phyloP scores from a whole-genome alignment of 2,888 invertebrate species.

The Agrochola lychnidis region DNA sequence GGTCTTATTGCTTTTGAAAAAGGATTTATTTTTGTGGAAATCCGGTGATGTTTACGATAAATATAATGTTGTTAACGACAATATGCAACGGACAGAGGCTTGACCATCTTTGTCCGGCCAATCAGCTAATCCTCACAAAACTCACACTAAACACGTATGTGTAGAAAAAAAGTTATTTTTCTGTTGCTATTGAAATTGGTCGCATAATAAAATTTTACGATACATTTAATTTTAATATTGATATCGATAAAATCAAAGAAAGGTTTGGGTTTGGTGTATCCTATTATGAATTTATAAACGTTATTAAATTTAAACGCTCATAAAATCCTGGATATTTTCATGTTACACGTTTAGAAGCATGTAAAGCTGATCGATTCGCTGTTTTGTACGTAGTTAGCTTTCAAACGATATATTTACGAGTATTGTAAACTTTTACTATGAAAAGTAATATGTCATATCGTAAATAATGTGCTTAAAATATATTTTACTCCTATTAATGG shows the following conservation, averaged over 20 bases:
- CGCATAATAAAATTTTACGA: slow-evolving; percentile 81
- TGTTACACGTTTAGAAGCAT: slow-evolving; percentile 68
- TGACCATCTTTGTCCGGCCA: slow-evolving; percentile 75
- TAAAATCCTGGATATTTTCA: slow-evolving; percentile 70
- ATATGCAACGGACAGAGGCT: slow-evolving; percentile 67
- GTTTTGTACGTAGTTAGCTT: slow-evolving; percentile 65
- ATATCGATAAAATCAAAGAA: slow-evolving; percentile 79
- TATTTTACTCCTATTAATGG: not conserved
- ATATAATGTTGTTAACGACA: slow-evolving; percentile 61
- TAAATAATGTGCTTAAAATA: slow-evolving; percentile 40
- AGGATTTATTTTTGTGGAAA: slow-evolving; percentile 9
- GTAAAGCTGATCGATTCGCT: slow-evolving; percentile 70
- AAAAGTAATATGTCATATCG: slow-evolving; percentile 56
- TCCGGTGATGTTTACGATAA: slow-evolving; percentile 19
- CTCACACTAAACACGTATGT: slow-evolving; percentile 76
- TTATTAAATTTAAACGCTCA: slow-evolving; percentile 78
- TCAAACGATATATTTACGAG: slow-evolving; percentile 64
- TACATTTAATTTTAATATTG: slow-evolving; percentile 79
- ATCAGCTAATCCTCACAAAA: slow-evolving; percentile 78
- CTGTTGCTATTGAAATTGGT: slow-evolving; percentile 69
- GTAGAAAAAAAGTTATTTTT: slow-evolving; percentile 55
- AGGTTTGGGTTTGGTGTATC: slow-evolving; percentile 67
- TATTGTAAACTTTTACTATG: slow-evolving; percentile 63
- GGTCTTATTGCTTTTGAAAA: slow-evolving; percentile 43
- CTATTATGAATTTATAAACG: slow-evolving; percentile 70